phyloP scores from a whole-genome alignment of 1,140 invertebrate species.

The Polypedilum vanderplanki region DNA sequence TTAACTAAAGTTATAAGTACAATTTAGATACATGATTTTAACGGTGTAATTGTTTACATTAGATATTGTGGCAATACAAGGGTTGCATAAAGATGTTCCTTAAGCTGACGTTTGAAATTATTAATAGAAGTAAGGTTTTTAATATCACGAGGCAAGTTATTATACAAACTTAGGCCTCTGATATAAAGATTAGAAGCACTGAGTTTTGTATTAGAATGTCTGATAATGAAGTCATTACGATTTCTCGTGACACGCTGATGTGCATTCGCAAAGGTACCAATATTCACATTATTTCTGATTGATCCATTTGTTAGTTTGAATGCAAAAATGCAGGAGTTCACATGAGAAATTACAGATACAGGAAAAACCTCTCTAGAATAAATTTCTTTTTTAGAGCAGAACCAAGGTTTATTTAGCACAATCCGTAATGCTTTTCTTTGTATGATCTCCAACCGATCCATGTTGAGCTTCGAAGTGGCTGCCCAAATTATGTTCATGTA shows the following conservation, averaged over 20 bases:
- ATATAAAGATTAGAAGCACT: background rate
- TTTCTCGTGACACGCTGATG: background rate
- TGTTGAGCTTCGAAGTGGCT: background rate
- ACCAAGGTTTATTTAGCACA: background rate
- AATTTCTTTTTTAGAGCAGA: background rate
- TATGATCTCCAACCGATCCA: background rate
- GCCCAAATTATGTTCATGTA: background rate
- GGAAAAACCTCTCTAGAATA: background rate
- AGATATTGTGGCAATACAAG: too few relatives aligned
- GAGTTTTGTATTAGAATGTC: background rate
- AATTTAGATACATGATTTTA: too few relatives aligned
- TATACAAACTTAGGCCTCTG: background rate
- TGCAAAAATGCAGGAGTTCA: background rate
- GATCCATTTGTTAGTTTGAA: background rate
- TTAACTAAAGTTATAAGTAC: too few relatives aligned
- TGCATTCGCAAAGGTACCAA: background rate
- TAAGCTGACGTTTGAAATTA: background rate
- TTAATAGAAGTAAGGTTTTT: background rate
- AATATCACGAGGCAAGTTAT: background rate
- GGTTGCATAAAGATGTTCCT: background rate
- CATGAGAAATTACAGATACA: background rate
- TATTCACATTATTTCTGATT: background rate
- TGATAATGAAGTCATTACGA: background rate
- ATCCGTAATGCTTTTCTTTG: background rate
- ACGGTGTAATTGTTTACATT: too few relatives aligned